phyloP scores from a whole-genome alignment of 2,113 vertebrate genomes.

The Caracal caracal region DNA sequence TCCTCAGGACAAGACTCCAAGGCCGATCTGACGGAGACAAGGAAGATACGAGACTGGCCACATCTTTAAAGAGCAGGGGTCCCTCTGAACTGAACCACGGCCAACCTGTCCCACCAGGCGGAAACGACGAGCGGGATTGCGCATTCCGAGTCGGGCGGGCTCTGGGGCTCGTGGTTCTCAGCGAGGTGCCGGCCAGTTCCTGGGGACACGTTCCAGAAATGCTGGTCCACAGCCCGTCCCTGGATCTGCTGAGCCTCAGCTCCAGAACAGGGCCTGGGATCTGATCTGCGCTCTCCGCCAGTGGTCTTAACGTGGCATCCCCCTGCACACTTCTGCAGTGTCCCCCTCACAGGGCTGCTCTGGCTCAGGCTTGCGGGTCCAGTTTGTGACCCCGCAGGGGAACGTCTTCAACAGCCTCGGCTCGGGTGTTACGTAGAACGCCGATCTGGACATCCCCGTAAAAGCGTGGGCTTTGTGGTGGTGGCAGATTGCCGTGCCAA shows the following conservation, averaged over 20 bases:
- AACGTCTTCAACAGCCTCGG: rapidly evolving
- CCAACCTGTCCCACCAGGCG: neutral
- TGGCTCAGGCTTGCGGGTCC: neutral
- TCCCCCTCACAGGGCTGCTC: neutral
- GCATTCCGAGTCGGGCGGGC: neutral
- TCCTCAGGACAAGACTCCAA: neutral
- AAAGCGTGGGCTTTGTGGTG: neutral
- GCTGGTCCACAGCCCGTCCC: neutral
- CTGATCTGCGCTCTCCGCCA: neutral
- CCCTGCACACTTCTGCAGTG: neutral
- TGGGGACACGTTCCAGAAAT: neutral
- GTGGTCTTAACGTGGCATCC: neutral
- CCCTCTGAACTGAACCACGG: neutral
- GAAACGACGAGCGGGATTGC: neutral
- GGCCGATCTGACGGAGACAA: neutral
- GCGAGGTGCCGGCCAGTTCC: neutral
- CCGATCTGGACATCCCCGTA: rapidly evolving
- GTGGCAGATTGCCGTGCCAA: rapidly evolving
- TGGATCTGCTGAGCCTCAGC: neutral
- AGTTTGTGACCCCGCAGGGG: neutral
- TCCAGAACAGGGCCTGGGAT: neutral
- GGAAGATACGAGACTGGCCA: neutral
- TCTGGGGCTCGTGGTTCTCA: neutral
- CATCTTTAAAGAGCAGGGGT: neutral
- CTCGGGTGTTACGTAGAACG: neutral